Evolutionary conservation across 2,113 vertebrate species (phyloP).

Genomic region (Myanophis thanlyinensis): DNA sequence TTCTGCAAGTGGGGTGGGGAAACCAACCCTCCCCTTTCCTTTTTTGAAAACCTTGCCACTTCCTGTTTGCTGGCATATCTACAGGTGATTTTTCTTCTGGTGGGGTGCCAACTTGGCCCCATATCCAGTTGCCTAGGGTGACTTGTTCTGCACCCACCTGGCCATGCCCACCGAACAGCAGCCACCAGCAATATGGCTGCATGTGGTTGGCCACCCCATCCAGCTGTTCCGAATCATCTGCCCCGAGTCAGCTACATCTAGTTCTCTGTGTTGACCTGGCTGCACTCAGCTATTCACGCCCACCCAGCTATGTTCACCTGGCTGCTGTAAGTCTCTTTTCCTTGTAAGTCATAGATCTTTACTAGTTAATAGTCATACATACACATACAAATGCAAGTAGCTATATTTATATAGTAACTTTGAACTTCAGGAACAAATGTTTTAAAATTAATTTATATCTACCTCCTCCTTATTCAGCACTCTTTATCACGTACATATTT

Average conservation of each 20-base stretch:
- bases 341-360: background rate
- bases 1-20: background rate
- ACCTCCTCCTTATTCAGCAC: conserved; percentile 36
- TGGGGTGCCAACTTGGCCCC: background rate
- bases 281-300: background rate
- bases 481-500: conserved; percentile 56
- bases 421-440: background rate
- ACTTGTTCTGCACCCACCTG: background rate
- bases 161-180: no score
- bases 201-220: background rate
- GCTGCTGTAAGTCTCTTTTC: background rate
- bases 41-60: background rate
- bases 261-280: background rate
- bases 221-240: background rate
- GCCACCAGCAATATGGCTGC: background rate
- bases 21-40: background rate
- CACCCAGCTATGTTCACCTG: background rate
- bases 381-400: background rate
- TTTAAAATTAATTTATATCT: conserved; percentile 21
- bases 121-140: background rate
- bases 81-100: background rate
- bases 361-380: background rate
- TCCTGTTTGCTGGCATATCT: background rate
- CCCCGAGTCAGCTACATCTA: background rate
- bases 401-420: background rate